Evolutionary conservation across 1,140 invertebrate genomes (phyloP).

Genomic region (Diachasmimorpha longicaudata): DNA sequence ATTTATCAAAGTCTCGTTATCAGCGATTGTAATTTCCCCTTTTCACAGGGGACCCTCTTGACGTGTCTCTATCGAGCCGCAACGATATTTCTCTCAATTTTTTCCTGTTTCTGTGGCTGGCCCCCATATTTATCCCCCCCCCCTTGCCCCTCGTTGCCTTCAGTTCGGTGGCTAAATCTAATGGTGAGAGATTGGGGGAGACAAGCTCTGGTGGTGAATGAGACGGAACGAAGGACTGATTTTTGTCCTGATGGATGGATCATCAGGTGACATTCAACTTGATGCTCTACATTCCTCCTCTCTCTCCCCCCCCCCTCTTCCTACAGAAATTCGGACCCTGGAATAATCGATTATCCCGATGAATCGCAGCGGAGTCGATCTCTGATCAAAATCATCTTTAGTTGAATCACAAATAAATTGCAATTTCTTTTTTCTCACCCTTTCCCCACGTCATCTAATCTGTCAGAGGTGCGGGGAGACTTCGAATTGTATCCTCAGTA

Average conservation of each 20-base stretch:
- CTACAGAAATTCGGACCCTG: too few relatives aligned
- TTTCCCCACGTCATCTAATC: too few relatives aligned
- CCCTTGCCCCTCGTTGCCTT: too few relatives aligned
- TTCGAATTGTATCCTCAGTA: not conserved
- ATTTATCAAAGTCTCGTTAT: conserved; percentile 27
- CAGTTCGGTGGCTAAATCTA: not conserved
- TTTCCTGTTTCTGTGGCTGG: not conserved
- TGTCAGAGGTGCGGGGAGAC: too few relatives aligned
- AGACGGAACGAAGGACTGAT: not conserved
- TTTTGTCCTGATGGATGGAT: not conserved
- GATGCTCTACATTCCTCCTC: too few relatives aligned
- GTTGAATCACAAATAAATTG: too few relatives aligned
- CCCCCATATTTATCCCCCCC: not conserved
- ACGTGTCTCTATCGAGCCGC: conserved; percentile 10
- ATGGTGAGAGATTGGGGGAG: not conserved
- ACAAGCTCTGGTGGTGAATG: not conserved
- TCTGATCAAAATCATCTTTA: too few relatives aligned
- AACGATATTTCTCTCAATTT: not conserved
- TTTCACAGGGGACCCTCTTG: not conserved
- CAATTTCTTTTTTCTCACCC: too few relatives aligned
- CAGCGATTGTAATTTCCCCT: conserved; percentile 14
- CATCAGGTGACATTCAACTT: not conserved
- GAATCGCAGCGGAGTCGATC: too few relatives aligned
- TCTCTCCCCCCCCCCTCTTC: too few relatives aligned
- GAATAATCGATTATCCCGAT: too few relatives aligned